Evolutionary conservation across 2,888 invertebrate genomes (phyloP), one percentile per base, ranked within the genome.

Genomic region (Coelopa pilipes): DNA sequence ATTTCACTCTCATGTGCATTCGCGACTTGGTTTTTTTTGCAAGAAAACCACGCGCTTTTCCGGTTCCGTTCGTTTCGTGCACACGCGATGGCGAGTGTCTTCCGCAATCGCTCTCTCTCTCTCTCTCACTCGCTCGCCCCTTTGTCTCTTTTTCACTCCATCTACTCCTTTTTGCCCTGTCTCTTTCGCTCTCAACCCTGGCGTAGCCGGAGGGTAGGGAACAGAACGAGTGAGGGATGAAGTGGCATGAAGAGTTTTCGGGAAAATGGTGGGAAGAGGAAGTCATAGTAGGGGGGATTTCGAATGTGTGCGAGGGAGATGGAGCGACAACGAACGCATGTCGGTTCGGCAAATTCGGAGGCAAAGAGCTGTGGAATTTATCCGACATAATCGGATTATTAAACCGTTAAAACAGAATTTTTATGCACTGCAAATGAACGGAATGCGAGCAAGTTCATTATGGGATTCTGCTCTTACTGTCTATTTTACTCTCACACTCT

Each of bases 331-430:
- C 34, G 34, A 34, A 34, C 34, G 34, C 34, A 34, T 34, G 34
- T 34, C 17, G 45, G 15, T 17, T 46, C 19, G 5, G 46, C 46
- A 45, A 19, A 46, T 15, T 17, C 19, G 47, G n/a, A 65, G 17
- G 65, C 65, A 45, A 34, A 9, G 46, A 34, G n/a, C 55, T 69
- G 69, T 55, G 69, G 69, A 69, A 69, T 57, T 69, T 69, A 59
- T 59, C 49, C 59, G 9, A 34, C 59, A 59, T 69, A 69, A 69
- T 69, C 69, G 57, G 69, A 69, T 69, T 69, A 69, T 69, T 69
- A 69, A 69, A 69, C 69, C 59, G 69, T 69, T 69, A 46, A 69
- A 69, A 69, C 59, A 59, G 59, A 45, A 69, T 59, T 69, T 69
- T 59, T 45, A 69, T 69, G 45, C 53, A 69, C 69, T 57, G 69